These are phyloP conservation scores for Acanthornis magna DNA, from an alignment of 2,797 vertebrate genomes.

Conservation along the genomic window DNA sequence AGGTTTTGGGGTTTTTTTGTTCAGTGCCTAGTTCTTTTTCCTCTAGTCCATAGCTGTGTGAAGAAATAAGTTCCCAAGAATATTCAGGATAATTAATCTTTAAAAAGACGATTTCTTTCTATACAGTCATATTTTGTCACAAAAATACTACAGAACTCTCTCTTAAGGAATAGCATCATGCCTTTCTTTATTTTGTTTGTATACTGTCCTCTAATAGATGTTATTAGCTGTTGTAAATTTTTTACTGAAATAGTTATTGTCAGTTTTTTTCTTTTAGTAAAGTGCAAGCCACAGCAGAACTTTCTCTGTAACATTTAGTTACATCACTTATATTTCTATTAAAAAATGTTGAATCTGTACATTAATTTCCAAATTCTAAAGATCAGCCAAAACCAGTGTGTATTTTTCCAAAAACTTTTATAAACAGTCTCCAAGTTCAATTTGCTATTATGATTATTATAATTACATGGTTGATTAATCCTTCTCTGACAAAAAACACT, in stretches of 20 bases:
- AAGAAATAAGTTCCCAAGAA: neutral
- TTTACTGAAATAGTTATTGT: neutral
- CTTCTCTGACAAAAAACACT: neutral
- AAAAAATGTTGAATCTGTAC: neutral
- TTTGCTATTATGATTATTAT: neutral
- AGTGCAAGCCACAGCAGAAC: neutral
- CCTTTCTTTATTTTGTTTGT: neutral
- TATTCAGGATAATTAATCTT: neutral
- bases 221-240: neutral
- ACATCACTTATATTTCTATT: neutral
- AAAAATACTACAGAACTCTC: neutral
- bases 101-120: neutral
- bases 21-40: neutral
- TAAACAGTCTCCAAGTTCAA: neutral
- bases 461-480: neutral
- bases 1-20: neutral
- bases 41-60: neutral
- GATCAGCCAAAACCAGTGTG: neutral
- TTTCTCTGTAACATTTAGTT: neutral
- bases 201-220: neutral
- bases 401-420: neutral
- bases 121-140: neutral
- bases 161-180: neutral
- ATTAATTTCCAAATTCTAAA: neutral
- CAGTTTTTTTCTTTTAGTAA: neutral